A percentile compares a stretch with the other conserved stretches of the same genome.
These are phyloP conservation scores for Euleptes europaea DNA, from an alignment of 2,113 vertebrate species.

Conservation along the genomic window DNA sequence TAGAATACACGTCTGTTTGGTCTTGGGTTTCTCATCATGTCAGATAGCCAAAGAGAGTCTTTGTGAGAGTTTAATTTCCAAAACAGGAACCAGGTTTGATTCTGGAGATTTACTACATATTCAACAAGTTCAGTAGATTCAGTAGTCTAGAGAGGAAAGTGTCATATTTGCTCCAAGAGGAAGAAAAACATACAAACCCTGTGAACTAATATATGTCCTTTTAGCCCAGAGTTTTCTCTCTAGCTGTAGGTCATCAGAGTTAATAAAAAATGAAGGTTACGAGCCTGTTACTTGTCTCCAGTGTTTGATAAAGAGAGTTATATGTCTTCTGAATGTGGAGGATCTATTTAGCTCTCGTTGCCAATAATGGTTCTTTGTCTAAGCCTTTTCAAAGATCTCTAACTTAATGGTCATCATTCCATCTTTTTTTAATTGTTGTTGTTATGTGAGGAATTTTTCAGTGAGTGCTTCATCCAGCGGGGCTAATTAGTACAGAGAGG, in stretches of 20 bases:
- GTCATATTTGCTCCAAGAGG: background rate
- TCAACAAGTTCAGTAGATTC: background rate
- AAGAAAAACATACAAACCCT: background rate
- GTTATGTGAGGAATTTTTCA: background rate
- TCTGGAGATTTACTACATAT: background rate
- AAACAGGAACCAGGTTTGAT: background rate
- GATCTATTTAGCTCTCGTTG: background rate
- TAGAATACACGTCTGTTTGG: background rate
- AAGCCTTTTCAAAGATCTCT: background rate
- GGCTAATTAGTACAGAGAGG: background rate
- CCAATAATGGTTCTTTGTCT: background rate
- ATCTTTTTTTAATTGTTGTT: background rate
- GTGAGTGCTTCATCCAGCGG: background rate
- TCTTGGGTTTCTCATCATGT: constrained; percentile 1
- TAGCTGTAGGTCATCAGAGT: background rate
- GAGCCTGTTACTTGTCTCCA: background rate
- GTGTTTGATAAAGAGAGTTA: background rate
- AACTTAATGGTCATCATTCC: background rate
- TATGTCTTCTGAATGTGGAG: background rate
- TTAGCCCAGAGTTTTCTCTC: background rate
- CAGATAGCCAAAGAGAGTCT: background rate
- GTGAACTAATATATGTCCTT: background rate
- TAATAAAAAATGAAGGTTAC: background rate
- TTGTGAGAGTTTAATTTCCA: background rate
- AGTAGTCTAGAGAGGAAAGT: background rate